Evolutionary conservation across 1,140 invertebrate genomes (phyloP).

Genomic region (Hylaeus anthracinus): DNA sequence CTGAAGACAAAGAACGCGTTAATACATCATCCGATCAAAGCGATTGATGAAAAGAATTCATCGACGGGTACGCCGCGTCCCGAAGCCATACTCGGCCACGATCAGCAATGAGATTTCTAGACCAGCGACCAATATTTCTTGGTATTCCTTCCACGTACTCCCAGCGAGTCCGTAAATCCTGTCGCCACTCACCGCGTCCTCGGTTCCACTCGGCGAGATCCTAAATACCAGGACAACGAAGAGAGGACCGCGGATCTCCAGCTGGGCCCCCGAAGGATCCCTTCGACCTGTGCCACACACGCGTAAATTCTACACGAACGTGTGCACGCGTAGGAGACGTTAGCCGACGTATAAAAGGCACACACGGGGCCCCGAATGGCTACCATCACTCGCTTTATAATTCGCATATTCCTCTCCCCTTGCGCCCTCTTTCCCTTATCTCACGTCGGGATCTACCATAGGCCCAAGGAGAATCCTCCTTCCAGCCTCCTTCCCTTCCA

Average conservation of each 20-base stretch:
- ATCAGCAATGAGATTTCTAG: conserved; percentile 49
- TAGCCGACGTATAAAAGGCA: conserved; percentile 36
- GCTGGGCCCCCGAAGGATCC: conserved; percentile 66
- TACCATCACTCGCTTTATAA: conserved; percentile 73
- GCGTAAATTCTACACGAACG: conserved; percentile 57
- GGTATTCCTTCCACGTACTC: conserved; percentile 37
- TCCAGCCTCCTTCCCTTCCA: conserved; percentile 39
- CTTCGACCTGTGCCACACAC: conserved; percentile 65
- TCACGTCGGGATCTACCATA: conserved; percentile 69
- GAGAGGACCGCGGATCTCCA: conserved; percentile 65
- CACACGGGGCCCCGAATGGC: conserved; percentile 50
- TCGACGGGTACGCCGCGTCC: not conserved
- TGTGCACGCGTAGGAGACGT: conserved; percentile 54
- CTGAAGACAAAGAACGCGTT: conserved; percentile 25
- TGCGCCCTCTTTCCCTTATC: conserved; percentile 66
- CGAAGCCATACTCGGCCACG: not conserved
- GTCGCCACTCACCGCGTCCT: conserved; percentile 59
- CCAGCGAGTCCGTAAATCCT: conserved; percentile 66
- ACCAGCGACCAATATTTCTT: conserved; percentile 46
- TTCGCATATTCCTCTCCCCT: conserved; percentile 66
- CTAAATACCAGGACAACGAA: conserved; percentile 68
- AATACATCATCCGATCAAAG: conserved; percentile 34
- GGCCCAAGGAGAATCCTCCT: conserved; percentile 56
- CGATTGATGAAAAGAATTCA: conserved; percentile 45
- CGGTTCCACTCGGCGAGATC: conserved; percentile 60